phyloP scores from a whole-genome alignment of 1,140 invertebrate species.

The Belonocnema kinseyi region DNA sequence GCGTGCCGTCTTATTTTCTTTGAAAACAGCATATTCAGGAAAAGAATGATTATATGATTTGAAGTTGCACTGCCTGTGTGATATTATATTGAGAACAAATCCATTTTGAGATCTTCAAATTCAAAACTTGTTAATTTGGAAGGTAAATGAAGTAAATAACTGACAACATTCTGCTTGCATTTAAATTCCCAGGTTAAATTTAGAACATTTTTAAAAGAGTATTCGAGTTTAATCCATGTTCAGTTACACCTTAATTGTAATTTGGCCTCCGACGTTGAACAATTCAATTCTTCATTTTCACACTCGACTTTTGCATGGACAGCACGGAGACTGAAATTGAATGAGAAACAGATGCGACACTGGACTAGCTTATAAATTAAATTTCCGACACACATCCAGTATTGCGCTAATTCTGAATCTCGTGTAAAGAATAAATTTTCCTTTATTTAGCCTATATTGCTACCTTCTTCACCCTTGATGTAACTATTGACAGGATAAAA shows the following conservation, averaged over 20 bases:
- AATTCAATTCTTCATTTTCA: slow-evolving; percentile 19
- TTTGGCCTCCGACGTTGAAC: background rate
- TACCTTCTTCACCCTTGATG: background rate
- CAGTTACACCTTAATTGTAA: background rate
- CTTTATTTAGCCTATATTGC: background rate
- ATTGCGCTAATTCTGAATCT: background rate
- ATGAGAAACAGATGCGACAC: background rate
- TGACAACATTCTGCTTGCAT: background rate
- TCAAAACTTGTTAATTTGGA: too few species aligned
- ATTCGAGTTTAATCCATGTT: background rate
- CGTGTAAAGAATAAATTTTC: background rate
- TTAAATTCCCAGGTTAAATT: background rate
- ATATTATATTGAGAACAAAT: too few species aligned
- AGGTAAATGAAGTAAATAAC: too few species aligned
- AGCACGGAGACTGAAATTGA: background rate
- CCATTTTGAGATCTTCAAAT: too few species aligned
- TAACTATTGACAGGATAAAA: too few species aligned
- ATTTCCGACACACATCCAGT: slow-evolving; percentile 5
- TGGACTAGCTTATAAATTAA: slow-evolving; percentile 13
- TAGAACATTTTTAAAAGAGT: background rate
- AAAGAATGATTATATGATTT: too few species aligned
- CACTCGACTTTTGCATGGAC: slow-evolving; percentile 13
- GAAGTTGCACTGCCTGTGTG: too few species aligned
- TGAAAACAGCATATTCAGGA: too few species aligned
- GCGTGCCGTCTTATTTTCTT: too few species aligned